Evolutionary conservation across 2,797 vertebrate species (phyloP), one percentile per base, ranked within the genome.

Genomic region (Bucorvus abyssinicus): DNA sequence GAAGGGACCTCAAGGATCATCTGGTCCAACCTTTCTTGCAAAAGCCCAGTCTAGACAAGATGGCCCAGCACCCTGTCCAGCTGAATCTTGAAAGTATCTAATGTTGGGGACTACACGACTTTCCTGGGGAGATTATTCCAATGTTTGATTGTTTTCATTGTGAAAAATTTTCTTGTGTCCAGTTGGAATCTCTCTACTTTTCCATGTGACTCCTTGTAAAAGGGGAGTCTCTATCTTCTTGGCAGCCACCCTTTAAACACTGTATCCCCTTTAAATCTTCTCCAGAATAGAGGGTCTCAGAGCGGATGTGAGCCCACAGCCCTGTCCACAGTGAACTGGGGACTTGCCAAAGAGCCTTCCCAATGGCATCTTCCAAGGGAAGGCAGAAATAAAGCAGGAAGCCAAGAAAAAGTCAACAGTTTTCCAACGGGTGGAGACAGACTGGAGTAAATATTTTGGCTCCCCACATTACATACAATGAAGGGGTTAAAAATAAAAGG

Each of bases 271-370:
- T n/a, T n/a, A 18, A 56, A 19, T 7, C 22, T 57, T 17, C 71
- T 85, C 32, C 61, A 76, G 22, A 7, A 9, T 7, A 10, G n/a
- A 76, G 12, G 29, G 29, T 42, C 45, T 75, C 32, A 3, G 18
- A 70, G 49, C 22, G 8, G 45, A 32, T 1, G 2, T 15, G 83
- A 91, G 20, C 30, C n/a, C 9, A 2, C 22, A 71, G 17, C 9
- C n/a, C 32, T 36, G 24, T 1, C 50, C 14, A 9, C 0, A 0
- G 17, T 14, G 50, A 89, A 38, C 36, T 60, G 40, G 29, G 30
- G 8, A 57, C 27, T 81, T 75, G 29, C 19, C 52, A 67, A 67
- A 70, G 36, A 74, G 6, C 40, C 29, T 16, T 82, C 16, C 30
- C 42, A 23, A 26, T 1, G 15, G 3, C 34, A 56, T 21, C 14